These are phyloP conservation scores for Lithobius niger DNA, from an alignment of 1,140 invertebrate genomes.

Conservation along the genomic window DNA sequence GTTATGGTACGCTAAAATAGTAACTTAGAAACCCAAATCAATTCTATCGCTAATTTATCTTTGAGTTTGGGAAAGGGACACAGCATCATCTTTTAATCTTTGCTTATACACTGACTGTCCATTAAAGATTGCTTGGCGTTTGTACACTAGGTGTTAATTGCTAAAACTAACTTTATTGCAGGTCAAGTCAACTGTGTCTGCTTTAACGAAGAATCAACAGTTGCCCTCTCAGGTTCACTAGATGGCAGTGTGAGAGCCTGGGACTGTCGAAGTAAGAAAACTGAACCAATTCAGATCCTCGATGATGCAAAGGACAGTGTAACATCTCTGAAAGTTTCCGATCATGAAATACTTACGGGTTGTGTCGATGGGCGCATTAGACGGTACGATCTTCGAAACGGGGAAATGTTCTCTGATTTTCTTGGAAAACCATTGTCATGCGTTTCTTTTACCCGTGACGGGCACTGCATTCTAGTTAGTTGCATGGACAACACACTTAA, in stretches of 20 bases:
- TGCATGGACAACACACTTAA: constrained; percentile 65
- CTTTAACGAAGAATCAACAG: constrained; percentile 87
- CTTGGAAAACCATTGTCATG: constrained; percentile 64
- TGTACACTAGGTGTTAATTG: too few species aligned
- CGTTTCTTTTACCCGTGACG: constrained; percentile 61
- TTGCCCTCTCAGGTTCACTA: constrained; percentile 76
- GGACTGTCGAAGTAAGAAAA: constrained; percentile 59
- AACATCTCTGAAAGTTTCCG: constrained; percentile 65
- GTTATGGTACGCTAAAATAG: too few species aligned
- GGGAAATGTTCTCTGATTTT: constrained; percentile 67
- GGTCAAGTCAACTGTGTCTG: constrained; percentile 70
- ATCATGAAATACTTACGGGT: constrained; percentile 78
- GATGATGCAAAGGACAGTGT: constrained; percentile 89
- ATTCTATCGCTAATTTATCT: too few species aligned
- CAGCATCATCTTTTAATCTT: too few species aligned
- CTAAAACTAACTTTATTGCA: too few species aligned
- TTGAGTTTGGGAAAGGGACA: too few species aligned
- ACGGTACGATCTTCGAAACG: constrained; percentile 78
- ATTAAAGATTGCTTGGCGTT: too few species aligned
- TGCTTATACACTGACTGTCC: too few species aligned
- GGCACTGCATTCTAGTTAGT: constrained; percentile 70
- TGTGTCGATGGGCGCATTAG: constrained; percentile 80
- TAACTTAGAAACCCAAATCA: too few species aligned
- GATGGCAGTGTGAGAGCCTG: constrained; percentile 84
- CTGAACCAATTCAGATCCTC: constrained; percentile 65